Percentiles rank a stretch among this genome's conserved stretches.
These are phyloP conservation scores for Zelleria hepariella DNA, from an alignment of 2,888 invertebrate species.

Conservation along the genomic window DNA sequence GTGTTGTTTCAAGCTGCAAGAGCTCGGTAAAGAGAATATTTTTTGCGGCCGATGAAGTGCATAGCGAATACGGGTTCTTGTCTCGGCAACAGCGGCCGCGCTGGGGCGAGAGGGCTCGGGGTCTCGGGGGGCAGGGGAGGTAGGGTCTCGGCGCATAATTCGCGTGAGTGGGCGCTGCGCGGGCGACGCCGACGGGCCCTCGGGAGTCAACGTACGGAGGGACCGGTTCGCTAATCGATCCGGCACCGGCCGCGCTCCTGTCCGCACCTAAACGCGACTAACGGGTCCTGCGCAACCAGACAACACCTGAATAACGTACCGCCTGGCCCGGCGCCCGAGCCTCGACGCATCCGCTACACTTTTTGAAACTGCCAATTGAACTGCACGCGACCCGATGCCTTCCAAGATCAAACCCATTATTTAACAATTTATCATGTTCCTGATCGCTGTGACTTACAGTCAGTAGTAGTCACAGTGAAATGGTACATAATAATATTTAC, in stretches of 20 bases:
- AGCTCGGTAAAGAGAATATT: not conserved
- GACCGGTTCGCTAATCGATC: slow-evolving; percentile 70
- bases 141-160: slow-evolving; percentile 12
- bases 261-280: slow-evolving; percentile 60
- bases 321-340: not conserved
- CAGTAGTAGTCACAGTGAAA: too few relatives aligned
- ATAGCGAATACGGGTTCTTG: not conserved
- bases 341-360: not conserved
- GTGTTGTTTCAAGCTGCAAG: not conserved
- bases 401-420: not conserved
- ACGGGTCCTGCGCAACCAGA: slow-evolving; percentile 53
- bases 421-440: not conserved
- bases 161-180: slow-evolving; percentile 16
- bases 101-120: slow-evolving; percentile 11
- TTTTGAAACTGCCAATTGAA: not conserved
- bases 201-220: slow-evolving; percentile 62
- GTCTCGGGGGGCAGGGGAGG: slow-evolving; percentile 14
- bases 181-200: slow-evolving; percentile 41
- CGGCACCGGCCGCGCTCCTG: slow-evolving; percentile 57
- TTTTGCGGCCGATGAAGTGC: not conserved
- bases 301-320: slow-evolving; percentile 21
- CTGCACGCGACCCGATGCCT: not conserved
- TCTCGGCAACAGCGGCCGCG: slow-evolving; percentile 15
- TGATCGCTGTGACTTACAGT: not conserved
- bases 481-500: not conserved